These are phyloP conservation scores for Macrotrachela quadricornifera DNA, from an alignment of 1,140 invertebrate genomes.

Conservation along the genomic window DNA sequence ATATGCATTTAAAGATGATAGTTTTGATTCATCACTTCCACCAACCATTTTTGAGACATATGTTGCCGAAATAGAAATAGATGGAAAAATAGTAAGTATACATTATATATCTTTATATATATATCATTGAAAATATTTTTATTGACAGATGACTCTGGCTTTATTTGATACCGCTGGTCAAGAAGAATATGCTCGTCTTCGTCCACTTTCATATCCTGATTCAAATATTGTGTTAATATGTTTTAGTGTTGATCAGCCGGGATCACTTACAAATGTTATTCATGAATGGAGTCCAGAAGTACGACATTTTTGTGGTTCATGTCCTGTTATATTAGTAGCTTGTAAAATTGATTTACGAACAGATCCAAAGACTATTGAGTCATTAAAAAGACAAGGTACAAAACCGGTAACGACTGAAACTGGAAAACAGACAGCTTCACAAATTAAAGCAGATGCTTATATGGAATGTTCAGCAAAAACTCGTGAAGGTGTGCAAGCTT, in stretches of 20 bases:
- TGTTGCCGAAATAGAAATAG: background rate
- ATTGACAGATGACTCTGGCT: no score
- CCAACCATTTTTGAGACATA: conserved; percentile 50
- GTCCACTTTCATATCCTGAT: conserved; percentile 86
- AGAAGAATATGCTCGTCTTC: conserved; percentile 78
- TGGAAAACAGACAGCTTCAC: conserved; percentile 12
- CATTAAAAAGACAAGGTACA: conserved; percentile 93
- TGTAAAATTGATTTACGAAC: conserved; percentile 50
- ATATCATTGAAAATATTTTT: no score
- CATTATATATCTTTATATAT: no score
- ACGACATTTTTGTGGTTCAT: conserved; percentile 29
- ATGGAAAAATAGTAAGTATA: background rate
- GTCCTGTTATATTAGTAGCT: conserved; percentile 30
- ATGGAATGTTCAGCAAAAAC: conserved; percentile 21
- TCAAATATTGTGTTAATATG: conserved; percentile 44
- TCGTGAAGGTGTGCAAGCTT: conserved; percentile 15
- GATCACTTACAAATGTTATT: conserved; percentile 25
- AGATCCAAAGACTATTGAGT: conserved; percentile 78
- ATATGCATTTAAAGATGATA: conserved; percentile 28
- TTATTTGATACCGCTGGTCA: conserved; percentile 61
- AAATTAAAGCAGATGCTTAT: conserved; percentile 14
- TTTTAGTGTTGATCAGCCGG: conserved; percentile 24
- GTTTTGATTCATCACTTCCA: conserved; percentile 14
- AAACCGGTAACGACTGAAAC: conserved; percentile 69
- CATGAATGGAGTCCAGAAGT: conserved; percentile 31